These are phyloP conservation scores for Hippocampus abdominalis DNA, from an alignment of 2,113 vertebrate genomes.

Conservation along the genomic window DNA sequence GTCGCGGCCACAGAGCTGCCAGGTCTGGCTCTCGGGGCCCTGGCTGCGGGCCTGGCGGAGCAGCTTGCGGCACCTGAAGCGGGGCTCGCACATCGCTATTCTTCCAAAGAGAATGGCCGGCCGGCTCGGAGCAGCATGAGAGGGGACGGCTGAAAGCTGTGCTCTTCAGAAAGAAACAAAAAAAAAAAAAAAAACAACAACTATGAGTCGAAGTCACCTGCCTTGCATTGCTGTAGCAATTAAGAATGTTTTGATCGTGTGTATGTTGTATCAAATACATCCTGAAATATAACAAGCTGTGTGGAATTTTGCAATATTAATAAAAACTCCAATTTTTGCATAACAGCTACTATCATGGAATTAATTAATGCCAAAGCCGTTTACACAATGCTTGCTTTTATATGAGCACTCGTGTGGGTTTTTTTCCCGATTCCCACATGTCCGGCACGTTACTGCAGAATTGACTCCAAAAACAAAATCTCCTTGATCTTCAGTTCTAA, in stretches of 20 bases:
- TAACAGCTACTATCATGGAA: too few relatives aligned
- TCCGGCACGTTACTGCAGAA: too few relatives aligned
- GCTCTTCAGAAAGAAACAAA: neutral
- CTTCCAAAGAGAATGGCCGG: conserved; percentile 36
- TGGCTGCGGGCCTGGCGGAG: conserved; percentile 55
- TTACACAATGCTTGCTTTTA: too few relatives aligned
- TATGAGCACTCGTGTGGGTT: too few relatives aligned
- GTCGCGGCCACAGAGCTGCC: conserved; percentile 62
- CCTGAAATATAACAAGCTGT: too few relatives aligned
- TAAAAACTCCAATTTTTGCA: too few relatives aligned
- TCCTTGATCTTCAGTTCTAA: neutral
- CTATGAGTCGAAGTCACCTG: neutral
- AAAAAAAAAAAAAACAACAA: neutral
- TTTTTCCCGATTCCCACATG: too few relatives aligned
- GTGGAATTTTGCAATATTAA: too few relatives aligned
- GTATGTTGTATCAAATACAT: neutral
- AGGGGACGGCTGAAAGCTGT: neutral
- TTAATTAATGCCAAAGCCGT: too few relatives aligned
- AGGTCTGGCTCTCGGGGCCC: conserved; percentile 62
- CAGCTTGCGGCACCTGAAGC: conserved; percentile 63
- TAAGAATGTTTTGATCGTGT: neutral
- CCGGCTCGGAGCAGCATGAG: too few relatives aligned
- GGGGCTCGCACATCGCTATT: conserved; percentile 40
- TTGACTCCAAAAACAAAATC: too few relatives aligned
- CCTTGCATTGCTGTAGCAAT: neutral